Conservation (phyloP, 2,797 vertebrate genomes). For the Syngnathus rostellatus region DNA sequence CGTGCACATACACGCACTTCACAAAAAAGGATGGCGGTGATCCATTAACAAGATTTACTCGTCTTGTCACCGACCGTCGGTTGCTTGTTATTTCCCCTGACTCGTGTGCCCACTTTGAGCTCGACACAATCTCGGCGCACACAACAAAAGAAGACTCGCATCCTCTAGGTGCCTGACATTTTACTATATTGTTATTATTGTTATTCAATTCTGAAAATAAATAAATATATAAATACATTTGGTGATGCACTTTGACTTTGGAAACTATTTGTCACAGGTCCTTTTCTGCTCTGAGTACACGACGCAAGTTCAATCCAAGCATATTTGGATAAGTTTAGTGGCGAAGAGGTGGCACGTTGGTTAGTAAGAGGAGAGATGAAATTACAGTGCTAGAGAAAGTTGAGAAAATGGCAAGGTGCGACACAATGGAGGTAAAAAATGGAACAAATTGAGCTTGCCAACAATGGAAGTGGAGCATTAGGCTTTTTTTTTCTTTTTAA, state of each 20-base stretch:
- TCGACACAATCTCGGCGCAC: background rate
- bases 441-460: no score
- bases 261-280: background rate
- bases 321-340: background rate
- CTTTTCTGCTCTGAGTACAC: no score
- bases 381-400: no score
- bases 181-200: background rate
- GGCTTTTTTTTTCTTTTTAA: no score
- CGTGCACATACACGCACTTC: background rate
- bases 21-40: background rate
- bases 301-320: background rate
- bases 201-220: background rate
- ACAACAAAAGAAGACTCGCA: background rate
- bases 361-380: no score
- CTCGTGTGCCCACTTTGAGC: background rate
- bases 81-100: slow-evolving; percentile 4
- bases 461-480: no score
- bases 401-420: no score
- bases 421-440: no score
- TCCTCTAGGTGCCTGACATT: background rate
- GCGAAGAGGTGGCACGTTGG: background rate
- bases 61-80: background rate
- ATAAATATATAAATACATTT: background rate
- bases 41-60: slow-evolving; percentile 3
- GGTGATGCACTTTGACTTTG: background rate